Conservation (phyloP, 2,888 invertebrate genomes). For the Tanypteryx hageni region DNA sequence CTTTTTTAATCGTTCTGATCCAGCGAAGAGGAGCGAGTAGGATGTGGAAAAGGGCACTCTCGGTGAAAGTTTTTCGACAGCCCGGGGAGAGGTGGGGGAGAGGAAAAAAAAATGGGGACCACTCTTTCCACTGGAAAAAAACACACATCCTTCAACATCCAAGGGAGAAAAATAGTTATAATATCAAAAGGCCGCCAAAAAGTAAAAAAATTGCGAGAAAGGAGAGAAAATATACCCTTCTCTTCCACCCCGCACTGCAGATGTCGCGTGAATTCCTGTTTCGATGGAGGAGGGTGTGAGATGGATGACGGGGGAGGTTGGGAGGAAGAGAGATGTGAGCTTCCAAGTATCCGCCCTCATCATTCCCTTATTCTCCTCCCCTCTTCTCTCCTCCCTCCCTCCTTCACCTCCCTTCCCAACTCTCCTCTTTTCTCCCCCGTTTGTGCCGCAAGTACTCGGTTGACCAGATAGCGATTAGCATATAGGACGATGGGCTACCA, state of each 20-base stretch:
- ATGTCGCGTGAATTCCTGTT: constrained; percentile 59
- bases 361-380: background rate
- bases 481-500: constrained; percentile 37
- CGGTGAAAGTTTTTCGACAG: background rate
- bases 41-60: background rate
- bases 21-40: background rate
- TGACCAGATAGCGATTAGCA: constrained; percentile 63
- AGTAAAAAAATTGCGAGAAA: background rate
- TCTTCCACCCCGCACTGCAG: constrained; percentile 6
- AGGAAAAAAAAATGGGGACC: background rate
- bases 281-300: background rate
- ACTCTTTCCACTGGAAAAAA: background rate
- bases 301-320: constrained; percentile 6
- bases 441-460: constrained; percentile 14
- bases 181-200: background rate
- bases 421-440: background rate
- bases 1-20: background rate
- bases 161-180: background rate
- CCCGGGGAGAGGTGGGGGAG: background rate
- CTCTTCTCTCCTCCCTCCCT: background rate
- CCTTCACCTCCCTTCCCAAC: background rate
- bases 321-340: background rate
- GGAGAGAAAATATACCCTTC: background rate
- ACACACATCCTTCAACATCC: background rate
- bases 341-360: background rate